Evolutionary conservation across 1,140 invertebrate genomes (phyloP).

Genomic region (Augochlora pura): DNA sequence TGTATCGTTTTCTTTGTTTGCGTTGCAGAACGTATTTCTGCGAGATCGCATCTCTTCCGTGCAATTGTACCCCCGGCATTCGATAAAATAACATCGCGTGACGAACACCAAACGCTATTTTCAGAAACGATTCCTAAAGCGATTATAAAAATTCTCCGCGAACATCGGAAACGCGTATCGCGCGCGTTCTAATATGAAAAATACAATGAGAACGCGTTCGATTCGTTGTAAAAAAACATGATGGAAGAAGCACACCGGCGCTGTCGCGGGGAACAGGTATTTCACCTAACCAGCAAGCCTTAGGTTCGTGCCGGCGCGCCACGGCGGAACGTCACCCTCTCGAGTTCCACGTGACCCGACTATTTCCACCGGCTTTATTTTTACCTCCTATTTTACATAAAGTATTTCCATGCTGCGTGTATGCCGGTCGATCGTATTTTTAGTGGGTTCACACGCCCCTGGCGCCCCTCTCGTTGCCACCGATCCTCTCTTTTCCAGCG

Average conservation of each 20-base stretch:
- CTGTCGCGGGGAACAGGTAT: background rate
- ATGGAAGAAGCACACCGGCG: background rate
- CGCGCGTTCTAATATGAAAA: no score
- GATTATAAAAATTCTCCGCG: no score
- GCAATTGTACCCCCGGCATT: no score
- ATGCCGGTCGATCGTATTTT: constrained; percentile 54
- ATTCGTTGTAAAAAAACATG: no score
- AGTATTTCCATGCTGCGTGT: constrained; percentile 51
- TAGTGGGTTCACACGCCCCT: constrained; percentile 41
- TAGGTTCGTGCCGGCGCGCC: constrained; percentile 4
- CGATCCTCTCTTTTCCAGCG: constrained; percentile 8
- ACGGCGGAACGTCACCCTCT: background rate
- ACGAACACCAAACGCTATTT: no score
- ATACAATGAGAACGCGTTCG: no score
- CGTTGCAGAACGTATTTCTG: no score
- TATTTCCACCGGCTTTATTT: constrained; percentile 60
- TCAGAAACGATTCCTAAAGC: no score
- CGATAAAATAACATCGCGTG: no score
- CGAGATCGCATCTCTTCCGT: no score
- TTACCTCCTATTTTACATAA: constrained; percentile 60
- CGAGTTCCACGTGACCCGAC: constrained; percentile 16
- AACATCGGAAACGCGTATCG: no score
- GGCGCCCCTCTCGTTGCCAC: constrained; percentile 3
- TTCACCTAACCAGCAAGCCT: background rate
- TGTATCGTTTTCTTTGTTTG: no score